Conservation (phyloP, 2,888 invertebrate species). For the Cotesia congregata region DNA sequence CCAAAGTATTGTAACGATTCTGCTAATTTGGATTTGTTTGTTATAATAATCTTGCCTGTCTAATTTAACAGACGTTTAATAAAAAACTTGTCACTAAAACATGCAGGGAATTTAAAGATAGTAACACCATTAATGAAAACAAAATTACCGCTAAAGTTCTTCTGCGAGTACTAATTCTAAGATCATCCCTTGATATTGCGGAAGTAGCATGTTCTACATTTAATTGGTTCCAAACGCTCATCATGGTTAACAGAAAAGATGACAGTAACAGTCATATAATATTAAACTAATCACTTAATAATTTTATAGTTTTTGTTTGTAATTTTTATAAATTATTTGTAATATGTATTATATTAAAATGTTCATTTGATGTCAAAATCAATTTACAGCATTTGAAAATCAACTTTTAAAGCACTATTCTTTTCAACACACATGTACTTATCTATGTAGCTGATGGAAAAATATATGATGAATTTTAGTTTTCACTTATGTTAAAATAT, state of each 20-base stretch:
- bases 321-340: no score
- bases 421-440: not conserved
- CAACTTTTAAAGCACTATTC: not conserved
- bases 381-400: no score
- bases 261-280: not conserved
- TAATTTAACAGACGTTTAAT: not conserved
- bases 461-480: not conserved
- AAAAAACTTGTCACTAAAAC: not conserved
- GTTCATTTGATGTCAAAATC: no score
- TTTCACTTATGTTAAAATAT: not conserved
- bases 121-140: not conserved
- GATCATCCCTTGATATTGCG: slow-evolving; percentile 80
- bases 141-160: slow-evolving; percentile 50
- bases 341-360: no score
- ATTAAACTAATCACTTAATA: not conserved
- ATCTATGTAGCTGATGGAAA: not conserved
- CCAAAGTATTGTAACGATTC: no score
- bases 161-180: slow-evolving; percentile 71
- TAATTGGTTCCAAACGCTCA: slow-evolving; percentile 64
- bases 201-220: slow-evolving; percentile 63
- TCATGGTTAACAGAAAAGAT: slow-evolving; percentile 41
- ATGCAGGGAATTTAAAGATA: not conserved
- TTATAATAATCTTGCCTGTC: no score
- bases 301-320: not conserved
- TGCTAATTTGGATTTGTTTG: no score